Evolutionary conservation across 1,140 invertebrate genomes (phyloP), one percentile per base, ranked within the genome.

Genomic region (Drosophila santomea): DNA sequence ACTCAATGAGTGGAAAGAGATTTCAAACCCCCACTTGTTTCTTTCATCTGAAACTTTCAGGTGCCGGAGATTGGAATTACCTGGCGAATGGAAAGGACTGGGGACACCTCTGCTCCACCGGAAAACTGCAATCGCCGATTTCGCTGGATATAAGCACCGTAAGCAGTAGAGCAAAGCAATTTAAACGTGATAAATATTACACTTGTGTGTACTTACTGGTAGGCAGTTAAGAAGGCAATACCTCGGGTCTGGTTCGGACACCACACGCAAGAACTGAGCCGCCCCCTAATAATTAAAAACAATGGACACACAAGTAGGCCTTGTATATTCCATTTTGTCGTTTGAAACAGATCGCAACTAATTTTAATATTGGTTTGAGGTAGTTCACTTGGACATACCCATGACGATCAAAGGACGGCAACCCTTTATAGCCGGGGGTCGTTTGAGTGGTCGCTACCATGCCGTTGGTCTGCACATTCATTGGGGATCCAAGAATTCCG

Each of bases 381-480:
- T 36, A 86, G 86, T 36, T 92, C 93, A 66, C 88, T 93, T 59
- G 93, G 93, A 60, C 43, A 93, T 93, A 20, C 93, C 93, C 54
- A 92, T 92, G 69, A 93, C 93, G 25, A 90, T 92, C 47, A 93
- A 93, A 74, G 93, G 93, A 2, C 89, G 92, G 62, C 91, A 81
- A 2, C 95, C 95, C 0, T 95, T 94, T 74, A 94, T 96, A 63
- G 94, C 94, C 59, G 95, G 95, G 0, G 95, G 93, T 2, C 86
- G 93, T 4, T 78, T 96, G 0, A 93, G 94, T 64, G 92, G 93
- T 61, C 91, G 94, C 60, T 96, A 95, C 68, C 93, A 94, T 73
- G 93, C 95, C 23, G 94, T 95, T 74, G 93, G 94, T 3, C 90
- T 96, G 1, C 95, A 96, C 78, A 95, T 96, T 85, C 95, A 96